Base-by-base conservation (phyloP, 2,888 invertebrate genomes). In the Globia sparganii region DNA sequence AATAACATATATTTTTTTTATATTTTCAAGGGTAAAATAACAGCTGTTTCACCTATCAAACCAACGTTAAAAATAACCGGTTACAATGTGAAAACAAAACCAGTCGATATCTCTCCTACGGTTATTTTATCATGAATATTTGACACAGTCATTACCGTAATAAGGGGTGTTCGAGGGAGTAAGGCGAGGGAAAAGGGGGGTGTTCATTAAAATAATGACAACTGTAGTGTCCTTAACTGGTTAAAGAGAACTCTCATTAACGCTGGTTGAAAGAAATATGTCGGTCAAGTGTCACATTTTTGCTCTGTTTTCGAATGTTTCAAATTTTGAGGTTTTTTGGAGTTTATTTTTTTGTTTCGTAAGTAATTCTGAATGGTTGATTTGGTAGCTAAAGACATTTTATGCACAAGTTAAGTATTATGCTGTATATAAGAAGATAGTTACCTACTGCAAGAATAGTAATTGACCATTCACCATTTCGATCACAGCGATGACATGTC, bases 131-230 rank as follows among this genome's bases (percentile, higher is more conserved):
- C 70, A 87, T 90, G 86, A 89, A 90, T 90, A 89, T 89, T 90
- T 89, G 82, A 90, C 81, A 84, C 69, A 74, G 80, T 87, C 87
- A 87, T 90, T 89, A 89, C 77, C 62, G 72, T 88, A 89, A 86
- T 85, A 86, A 83, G 82, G 73, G 86, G 68, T 53, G 76, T 65
- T 56, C 6, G 25, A 6, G 58, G 46, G 40, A 28, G 25, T 40
- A 1, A 34, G 9, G 21, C 25, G 21, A 31, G 56, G 49, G 59
- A 69, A 64, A 72, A 53, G 21, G 56, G 59, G 67, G 75, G 74
- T 69, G 83, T 87, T 90, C 91, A 90, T 91, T 91, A 90, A 90
- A 91, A 88, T 91, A 91, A 91, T 89, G 87, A 91, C 87, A 89
- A 86, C 77, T 85, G 81, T 86, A 85, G 84, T 80, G 75, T 75